Evolutionary conservation across 1,140 invertebrate genomes (phyloP), one percentile per base, ranked within the genome.

Genomic region (Nomia melanderi): DNA sequence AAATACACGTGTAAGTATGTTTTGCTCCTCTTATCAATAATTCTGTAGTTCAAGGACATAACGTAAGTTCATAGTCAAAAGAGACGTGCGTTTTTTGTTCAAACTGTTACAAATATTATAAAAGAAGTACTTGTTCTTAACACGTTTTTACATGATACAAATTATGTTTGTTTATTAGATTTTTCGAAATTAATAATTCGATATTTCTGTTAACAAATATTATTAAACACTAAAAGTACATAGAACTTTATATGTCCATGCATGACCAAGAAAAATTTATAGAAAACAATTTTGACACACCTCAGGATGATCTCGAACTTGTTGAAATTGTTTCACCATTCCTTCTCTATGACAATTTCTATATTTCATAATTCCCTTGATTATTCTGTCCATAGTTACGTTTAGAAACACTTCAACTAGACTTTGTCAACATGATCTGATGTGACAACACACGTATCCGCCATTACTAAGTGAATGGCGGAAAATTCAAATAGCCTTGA

Each of bases 251-350:
- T 8, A 47, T n/a, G 4, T 47, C 47, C n/a, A 29, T 36, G 44
- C 23, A 47, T 4, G 23, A 36, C 5, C 3, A 50, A 11, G 1
- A 47, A 17, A 25, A 17, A 64, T 36, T 41, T 64, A 2, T 5
- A 25, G 1, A 44, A 50, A 33, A 81, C 7, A 1, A 12, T 69
- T 33, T 25, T n/a, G 78, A 93, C 94, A 94, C 93, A 98, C 97
- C 93, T 95, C 95, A 17, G 97, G 97, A 93, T 97, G 94, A 92
- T 98, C 95, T 88, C 93, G 94, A 77, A 98, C 96, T 94, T 96
- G 93, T 91, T 96, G 92, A 91, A 98, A 98, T 91, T 98, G 96
- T 91, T 97, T 95, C 20, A 98, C 96, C 96, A 98, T 97, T 88
- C 94, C 95, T 78, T 95, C 94, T 79, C 96, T 94, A 74, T 96